These are phyloP conservation scores for Metaphire vulgaris DNA, from an alignment of 1,140 invertebrate genomes.

Conservation along the genomic window DNA sequence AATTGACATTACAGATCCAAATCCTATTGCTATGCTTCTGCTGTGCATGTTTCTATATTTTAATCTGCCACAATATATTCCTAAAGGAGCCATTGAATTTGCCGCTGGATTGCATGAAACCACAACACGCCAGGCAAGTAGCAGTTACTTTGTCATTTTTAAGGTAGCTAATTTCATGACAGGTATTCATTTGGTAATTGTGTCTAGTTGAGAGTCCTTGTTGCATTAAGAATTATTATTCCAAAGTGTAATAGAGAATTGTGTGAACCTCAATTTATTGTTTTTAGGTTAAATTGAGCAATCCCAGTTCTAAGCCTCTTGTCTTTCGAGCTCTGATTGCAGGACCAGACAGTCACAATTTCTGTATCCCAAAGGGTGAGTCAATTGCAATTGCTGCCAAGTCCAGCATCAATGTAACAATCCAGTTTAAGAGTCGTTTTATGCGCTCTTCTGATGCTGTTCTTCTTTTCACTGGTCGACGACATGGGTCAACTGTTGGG, in stretches of 20 bases:
- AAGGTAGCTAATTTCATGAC: no score
- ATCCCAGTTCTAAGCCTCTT: conserved; percentile 47
- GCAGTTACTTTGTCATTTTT: no score
- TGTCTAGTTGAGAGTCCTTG: no score
- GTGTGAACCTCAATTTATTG: no score
- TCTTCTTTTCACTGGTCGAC: conserved; percentile 45
- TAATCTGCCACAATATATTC: conserved; percentile 46
- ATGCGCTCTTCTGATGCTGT: conserved; percentile 47
- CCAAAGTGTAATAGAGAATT: no score
- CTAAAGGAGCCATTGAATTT: conserved; percentile 47
- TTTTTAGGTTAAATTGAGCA: conserved; percentile 46
- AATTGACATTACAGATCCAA: conserved; percentile 52
- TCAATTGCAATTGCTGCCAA: conserved; percentile 41
- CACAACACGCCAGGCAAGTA: conserved; percentile 45
- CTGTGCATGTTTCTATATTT: conserved; percentile 47
- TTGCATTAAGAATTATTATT: no score
- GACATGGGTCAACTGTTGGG: conserved; percentile 41
- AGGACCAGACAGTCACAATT: conserved; percentile 46
- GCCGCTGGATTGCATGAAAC: conserved; percentile 42
- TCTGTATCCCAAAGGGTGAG: conserved; percentile 44
- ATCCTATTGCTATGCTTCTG: conserved; percentile 48
- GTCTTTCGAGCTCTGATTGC: conserved; percentile 47
- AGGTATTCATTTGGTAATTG: no score
- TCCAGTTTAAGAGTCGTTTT: conserved; percentile 48
- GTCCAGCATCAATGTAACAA: conserved; percentile 38